Percentiles rank a stretch among this genome's conserved stretches.
Conservation (phyloP, 1,140 invertebrate genomes). For the Diuraphis noxia region DNA sequence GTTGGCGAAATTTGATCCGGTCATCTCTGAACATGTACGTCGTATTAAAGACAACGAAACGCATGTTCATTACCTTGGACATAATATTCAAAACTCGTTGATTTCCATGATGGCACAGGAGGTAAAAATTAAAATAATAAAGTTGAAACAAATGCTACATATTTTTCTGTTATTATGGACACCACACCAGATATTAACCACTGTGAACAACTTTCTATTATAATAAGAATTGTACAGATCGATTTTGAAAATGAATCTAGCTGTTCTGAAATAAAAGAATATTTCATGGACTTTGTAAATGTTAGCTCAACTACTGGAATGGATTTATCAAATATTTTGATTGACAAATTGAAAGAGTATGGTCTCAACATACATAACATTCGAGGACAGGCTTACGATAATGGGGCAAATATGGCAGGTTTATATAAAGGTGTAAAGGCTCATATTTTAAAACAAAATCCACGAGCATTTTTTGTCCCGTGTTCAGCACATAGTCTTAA, state of each 20-base stretch:
- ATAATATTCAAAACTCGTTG: neutral
- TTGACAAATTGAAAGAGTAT: neutral
- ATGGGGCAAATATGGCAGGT: neutral
- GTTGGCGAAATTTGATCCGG: neutral
- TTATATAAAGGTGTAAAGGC: neutral
- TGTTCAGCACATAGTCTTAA: neutral
- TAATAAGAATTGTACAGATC: neutral
- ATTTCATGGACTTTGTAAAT: neutral
- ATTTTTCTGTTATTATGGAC: conserved; percentile 54
- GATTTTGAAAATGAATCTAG: neutral
- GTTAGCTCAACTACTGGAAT: neutral
- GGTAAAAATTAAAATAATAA: neutral
- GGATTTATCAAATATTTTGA: neutral
- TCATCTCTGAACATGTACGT: neutral
- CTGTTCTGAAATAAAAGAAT: neutral
- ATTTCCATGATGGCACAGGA: conserved; percentile 2
- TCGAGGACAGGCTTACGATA: neutral
- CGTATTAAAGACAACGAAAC: neutral
- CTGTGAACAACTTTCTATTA: neutral
- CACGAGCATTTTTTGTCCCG: neutral
- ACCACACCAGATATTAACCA: neutral
- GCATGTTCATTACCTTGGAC: neutral
- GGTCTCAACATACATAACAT: neutral
- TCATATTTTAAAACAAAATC: neutral
- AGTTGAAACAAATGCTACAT: neutral